Conservation (phyloP, 2,113 vertebrate genomes). For the Nymphicus hollandicus region DNA sequence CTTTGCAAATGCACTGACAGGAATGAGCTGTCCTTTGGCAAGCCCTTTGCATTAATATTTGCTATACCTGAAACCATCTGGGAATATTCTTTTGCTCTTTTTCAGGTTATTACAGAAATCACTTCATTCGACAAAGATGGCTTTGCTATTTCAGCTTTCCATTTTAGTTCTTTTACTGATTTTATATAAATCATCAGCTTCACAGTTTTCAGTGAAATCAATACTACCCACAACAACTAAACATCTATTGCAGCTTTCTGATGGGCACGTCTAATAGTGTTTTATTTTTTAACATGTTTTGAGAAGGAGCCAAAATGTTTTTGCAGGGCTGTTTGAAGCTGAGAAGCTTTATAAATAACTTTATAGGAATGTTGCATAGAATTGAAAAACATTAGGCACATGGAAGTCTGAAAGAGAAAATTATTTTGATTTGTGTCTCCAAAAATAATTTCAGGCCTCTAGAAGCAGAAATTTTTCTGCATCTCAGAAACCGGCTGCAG, state of each 20-base stretch:
- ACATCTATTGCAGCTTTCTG: background rate
- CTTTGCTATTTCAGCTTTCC: background rate
- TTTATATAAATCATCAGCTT: background rate
- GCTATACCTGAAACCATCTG: background rate
- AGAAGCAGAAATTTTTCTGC: background rate
- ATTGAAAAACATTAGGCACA: background rate
- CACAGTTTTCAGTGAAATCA: background rate
- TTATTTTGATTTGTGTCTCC: conserved; percentile 3
- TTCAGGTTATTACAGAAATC: background rate
- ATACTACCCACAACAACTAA: background rate
- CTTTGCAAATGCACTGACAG: background rate
- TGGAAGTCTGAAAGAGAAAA: background rate
- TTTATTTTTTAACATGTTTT: background rate
- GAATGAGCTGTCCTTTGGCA: background rate
- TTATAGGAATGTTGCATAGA: background rate
- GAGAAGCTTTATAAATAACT: background rate
- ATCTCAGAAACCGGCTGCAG: background rate
- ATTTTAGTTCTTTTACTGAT: background rate
- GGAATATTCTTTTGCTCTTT: background rate
- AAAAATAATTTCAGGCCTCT: background rate
- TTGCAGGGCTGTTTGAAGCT: background rate
- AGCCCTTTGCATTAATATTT: background rate
- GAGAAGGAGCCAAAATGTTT: background rate
- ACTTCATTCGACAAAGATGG: background rate
- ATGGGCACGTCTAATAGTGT: background rate